Percentiles rank a stretch among this genome's conserved stretches.
phyloP scores from a whole-genome alignment of 2,113 vertebrate genomes.

The Chlorodrepanis virens region DNA sequence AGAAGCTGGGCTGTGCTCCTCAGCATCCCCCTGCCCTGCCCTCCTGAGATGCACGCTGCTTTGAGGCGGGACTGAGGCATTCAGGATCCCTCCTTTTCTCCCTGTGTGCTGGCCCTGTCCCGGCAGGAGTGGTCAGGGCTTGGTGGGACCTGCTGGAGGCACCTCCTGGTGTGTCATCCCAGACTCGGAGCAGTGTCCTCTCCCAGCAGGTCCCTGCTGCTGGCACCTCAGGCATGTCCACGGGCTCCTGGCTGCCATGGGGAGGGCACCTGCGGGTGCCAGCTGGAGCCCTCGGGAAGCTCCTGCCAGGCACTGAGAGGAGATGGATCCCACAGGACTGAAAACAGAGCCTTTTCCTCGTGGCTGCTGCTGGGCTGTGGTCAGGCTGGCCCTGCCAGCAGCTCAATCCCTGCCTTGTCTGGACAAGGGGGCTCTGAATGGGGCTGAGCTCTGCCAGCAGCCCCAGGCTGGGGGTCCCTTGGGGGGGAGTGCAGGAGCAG shows the following conservation, averaged over 20 bases:
- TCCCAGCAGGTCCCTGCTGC: background rate
- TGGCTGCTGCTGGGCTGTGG: background rate
- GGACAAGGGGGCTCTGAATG: fast-evolving
- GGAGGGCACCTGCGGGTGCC: background rate
- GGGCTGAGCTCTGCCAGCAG: background rate
- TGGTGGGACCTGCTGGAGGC: background rate
- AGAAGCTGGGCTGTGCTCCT: background rate
- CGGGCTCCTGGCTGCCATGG: background rate
- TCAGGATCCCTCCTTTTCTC: background rate
- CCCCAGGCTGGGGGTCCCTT: background rate
- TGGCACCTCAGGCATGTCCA: fast-evolving
- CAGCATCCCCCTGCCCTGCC: background rate
- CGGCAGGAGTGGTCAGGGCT: background rate
- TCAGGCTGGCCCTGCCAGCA: background rate
- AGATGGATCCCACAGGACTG: fast-evolving
- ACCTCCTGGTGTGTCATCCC: too few relatives aligned
- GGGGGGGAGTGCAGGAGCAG: background rate
- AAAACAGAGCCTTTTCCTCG: fast-evolving
- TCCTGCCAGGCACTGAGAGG: background rate
- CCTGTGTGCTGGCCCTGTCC: background rate
- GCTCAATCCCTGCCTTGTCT: background rate
- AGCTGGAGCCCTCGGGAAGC: fast-evolving
- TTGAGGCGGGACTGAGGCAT: background rate
- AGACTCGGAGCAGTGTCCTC: fast-evolving
- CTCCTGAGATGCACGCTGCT: fast-evolving